Percentiles rank a stretch among this genome's conserved stretches.
These are phyloP conservation scores for Leptocoma aspasia DNA, from an alignment of 2,113 vertebrate genomes.

Conservation along the genomic window DNA sequence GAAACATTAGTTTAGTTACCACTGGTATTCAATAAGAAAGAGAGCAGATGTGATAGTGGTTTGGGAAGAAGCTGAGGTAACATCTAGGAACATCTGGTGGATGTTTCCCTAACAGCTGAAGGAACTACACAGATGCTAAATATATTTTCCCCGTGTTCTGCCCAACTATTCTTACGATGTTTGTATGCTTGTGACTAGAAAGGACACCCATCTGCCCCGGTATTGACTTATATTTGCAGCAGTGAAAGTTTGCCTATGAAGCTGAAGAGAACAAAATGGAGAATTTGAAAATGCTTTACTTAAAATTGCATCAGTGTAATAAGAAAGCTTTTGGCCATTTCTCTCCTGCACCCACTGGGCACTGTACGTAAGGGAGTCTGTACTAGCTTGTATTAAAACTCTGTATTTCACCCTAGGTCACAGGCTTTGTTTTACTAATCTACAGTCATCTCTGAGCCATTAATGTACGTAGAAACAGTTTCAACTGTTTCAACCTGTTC, in stretches of 20 bases:
- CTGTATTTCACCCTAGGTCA: not conserved
- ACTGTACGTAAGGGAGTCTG: not conserved
- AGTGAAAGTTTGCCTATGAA: not conserved
- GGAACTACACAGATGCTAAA: not conserved
- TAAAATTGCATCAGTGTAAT: not conserved
- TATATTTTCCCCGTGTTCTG: not conserved
- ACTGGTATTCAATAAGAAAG: conserved; percentile 9
- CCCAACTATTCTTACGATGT: not conserved
- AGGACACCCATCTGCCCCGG: not conserved
- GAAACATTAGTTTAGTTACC: not conserved
- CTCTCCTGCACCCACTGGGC: not conserved
- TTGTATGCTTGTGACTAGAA: not conserved
- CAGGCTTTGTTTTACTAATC: not conserved
- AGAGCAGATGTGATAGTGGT: conserved; percentile 16
- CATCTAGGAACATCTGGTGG: conserved; percentile 42
- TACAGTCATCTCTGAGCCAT: not conserved
- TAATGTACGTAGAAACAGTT: not conserved
- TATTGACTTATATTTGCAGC: not conserved
- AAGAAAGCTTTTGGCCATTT: not conserved
- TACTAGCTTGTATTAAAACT: not conserved
- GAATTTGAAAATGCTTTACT: not conserved
- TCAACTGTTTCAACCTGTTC: not conserved
- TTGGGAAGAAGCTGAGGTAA: conserved; percentile 49
- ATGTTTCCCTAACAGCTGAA: conserved; percentile 23
- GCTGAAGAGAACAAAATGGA: not conserved